Evolutionary conservation across 1,140 invertebrate species (phyloP), one percentile per base, ranked within the genome.

Genomic region (Drosophila nigromelanica): DNA sequence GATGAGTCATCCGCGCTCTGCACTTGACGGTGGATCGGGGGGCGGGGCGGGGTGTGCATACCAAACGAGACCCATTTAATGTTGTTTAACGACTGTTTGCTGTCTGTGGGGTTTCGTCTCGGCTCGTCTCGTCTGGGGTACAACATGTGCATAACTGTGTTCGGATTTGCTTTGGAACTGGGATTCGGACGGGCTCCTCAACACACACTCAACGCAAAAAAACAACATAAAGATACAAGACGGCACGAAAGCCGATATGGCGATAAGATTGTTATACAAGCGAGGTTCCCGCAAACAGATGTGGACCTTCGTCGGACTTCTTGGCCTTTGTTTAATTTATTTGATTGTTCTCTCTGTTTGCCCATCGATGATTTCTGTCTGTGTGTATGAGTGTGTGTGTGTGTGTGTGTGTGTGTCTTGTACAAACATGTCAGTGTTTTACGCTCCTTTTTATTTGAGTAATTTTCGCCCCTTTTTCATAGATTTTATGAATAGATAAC

Each of bases 71-170:
- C 82, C 78, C 82, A 87, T 87, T 87, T 87, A 89, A 87, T 82
- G 82, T 87, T 87, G 83, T 87, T 87, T 87, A 87, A 87, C 82
- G 83, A 87, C 67, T 87, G 73, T 85, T 85, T 86, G 61, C 52
- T 47, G 75, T 66, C 48, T 58, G 61, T 58, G 71, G 45, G 39
- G 55, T 59, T 68, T 78, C 68, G 80, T 79, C 79, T 62, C 76
- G 72, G 50, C 75, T 62, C 78, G 51, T 51, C 43, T 71, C 70
- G 35, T 42, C 69, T 48, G 21, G 63, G 58, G 60, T 70, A 79
- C 52, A 80, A 80, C 78, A 80, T 80, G 78, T 83, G 80, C 80
- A 83, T 83, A 83, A 85, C 80, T 85, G 76, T 82, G 78, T 80
- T 63, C 37, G 39, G 39, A 54, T 37, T 52, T 35, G 47, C 18